Evolutionary conservation across 2,113 vertebrate genomes (phyloP).

Genomic region (Nipponia nippon): DNA sequence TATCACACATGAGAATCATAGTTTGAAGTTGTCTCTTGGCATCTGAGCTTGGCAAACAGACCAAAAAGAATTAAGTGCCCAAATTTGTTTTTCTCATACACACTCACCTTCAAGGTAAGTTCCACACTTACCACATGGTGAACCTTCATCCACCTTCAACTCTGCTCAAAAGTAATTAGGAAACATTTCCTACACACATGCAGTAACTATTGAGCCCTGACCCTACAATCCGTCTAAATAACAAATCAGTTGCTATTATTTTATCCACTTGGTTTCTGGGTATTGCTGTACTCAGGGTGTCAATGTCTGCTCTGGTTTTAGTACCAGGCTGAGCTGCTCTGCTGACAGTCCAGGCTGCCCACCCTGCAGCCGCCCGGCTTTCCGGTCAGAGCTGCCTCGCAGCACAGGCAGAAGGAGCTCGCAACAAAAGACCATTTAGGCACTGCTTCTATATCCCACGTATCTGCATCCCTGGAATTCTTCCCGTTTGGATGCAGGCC

Average conservation of each 20-base stretch:
- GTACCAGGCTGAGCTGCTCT: not conserved
- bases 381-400: not conserved
- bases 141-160: not conserved
- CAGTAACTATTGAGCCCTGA: not conserved
- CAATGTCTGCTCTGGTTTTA: not conserved
- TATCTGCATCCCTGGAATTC: not conserved
- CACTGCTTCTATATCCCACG: not conserved
- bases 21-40: not conserved
- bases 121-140: not conserved
- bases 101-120: not conserved
- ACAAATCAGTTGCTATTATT: not conserved
- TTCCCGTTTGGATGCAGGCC: not conserved
- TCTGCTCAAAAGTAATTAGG: not conserved
- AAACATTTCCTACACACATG: not conserved
- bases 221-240: not conserved
- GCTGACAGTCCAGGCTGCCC: not conserved
- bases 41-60: not conserved
- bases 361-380: not conserved
- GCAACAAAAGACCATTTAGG: not conserved
- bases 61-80: not conserved
- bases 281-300: not conserved
- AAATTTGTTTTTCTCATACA: not conserved
- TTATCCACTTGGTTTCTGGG: not conserved
- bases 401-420: not conserved
- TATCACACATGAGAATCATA: not conserved